Evolutionary conservation across 2,113 vertebrate species (phyloP).

Genomic region (Indicator maculatus): DNA sequence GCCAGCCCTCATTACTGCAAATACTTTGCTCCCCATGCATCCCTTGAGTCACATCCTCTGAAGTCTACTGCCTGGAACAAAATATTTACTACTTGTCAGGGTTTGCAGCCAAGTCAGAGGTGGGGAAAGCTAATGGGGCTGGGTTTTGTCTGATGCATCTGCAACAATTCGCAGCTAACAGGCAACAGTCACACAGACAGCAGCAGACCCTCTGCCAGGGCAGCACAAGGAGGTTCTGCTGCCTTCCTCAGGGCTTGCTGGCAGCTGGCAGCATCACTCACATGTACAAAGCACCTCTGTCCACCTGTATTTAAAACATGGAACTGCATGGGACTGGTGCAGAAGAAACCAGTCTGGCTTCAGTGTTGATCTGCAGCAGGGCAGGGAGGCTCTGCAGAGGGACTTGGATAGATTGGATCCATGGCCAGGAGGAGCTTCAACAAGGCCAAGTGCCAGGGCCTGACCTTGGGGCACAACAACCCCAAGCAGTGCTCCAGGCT

Average conservation of each 20-base stretch:
- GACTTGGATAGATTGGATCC: no score
- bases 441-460: no score
- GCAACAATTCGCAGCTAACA: neutral
- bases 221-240: neutral
- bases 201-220: neutral
- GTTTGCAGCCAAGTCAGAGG: neutral
- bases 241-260: neutral
- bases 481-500: no score
- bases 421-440: no score
- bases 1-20: conserved; percentile 15
- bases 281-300: rapidly evolving
- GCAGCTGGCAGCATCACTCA: neutral
- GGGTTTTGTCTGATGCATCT: neutral
- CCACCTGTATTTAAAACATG: neutral
- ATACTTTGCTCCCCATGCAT: neutral
- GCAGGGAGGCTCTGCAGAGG: no score
- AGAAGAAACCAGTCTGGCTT: neutral
- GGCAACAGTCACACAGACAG: neutral
- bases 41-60: neutral
- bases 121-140: neutral
- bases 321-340: neutral
- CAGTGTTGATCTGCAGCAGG: no score
- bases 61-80: neutral
- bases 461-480: no score
- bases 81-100: conserved; percentile 13